Percentiles rank a stretch among this genome's conserved stretches.
These are phyloP conservation scores for Lymantria dispar DNA, from an alignment of 2,888 invertebrate species.

Conservation along the genomic window DNA sequence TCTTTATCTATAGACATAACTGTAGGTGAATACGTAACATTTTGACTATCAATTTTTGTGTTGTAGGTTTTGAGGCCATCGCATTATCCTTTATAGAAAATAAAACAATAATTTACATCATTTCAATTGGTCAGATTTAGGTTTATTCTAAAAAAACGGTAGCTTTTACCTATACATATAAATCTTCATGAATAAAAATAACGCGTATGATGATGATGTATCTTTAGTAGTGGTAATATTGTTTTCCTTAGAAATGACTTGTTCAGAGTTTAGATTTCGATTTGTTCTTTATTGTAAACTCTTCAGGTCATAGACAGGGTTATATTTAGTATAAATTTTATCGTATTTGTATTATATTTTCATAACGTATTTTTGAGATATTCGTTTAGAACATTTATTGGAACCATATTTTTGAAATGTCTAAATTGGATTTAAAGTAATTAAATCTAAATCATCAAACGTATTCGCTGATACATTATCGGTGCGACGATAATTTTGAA, in stretches of 20 bases:
- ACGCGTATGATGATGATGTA: not conserved
- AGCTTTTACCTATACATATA: too few relatives aligned
- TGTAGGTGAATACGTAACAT: slow-evolving; percentile 14
- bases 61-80: not conserved
- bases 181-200: too few relatives aligned
- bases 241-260: slow-evolving; percentile 66
- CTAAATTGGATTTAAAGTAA: slow-evolving; percentile 72
- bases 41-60: slow-evolving; percentile 7
- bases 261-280: slow-evolving; percentile 72
- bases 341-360: slow-evolving; percentile 82
- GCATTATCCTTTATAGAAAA: slow-evolving; percentile 1
- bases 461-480: slow-evolving; percentile 55
- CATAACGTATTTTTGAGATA: slow-evolving; percentile 81
- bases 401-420: slow-evolving; percentile 80
- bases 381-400: slow-evolving; percentile 79
- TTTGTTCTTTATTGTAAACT: slow-evolving; percentile 68
- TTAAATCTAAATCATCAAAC: slow-evolving; percentile 63
- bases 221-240: slow-evolving; percentile 7
- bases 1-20: slow-evolving; percentile 29
- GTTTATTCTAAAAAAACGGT: not conserved
- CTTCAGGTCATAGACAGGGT: slow-evolving; percentile 83
- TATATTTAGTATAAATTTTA: slow-evolving; percentile 83
- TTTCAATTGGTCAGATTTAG: slow-evolving; percentile 5
- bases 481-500: slow-evolving; percentile 28
- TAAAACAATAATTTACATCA: not conserved